Evolutionary conservation across 2,888 invertebrate genomes (phyloP), one percentile per base, ranked within the genome.

Genomic region (Creontiades dilutus): DNA sequence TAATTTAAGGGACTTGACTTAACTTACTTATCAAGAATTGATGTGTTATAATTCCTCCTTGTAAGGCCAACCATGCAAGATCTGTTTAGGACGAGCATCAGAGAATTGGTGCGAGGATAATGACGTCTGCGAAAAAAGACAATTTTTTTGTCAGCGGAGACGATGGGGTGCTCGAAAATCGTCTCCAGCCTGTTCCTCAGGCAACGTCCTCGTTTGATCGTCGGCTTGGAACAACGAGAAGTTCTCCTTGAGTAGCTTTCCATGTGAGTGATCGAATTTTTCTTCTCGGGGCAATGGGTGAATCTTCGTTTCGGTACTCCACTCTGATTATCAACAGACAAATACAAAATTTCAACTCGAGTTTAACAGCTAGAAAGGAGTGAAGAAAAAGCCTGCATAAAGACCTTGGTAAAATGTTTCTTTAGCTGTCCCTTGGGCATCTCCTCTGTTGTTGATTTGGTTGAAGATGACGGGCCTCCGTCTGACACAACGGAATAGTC

Each of bases 401-500:
- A 37, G 37, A 68, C 68, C 27, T 68, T 68, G 23, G n/a, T 19
- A n/a, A 27, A 68, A 23, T 23, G 68, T 19, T 13, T 23, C 11
- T 68, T 23, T 13, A 68, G 46, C 78, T n/a, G 37, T 46, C 46
- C 78, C 13, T 78, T 78, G 78, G 46, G 78, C 2, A 78, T 46
- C 37, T 78, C 78, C 19, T 37, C 78, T n/a, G 78, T 46, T 3
- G 78, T 47, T 46, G 78, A 78, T 78, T 78, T 46, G 7, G 78
- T 46, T 0, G 78, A 78, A 14, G 78, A 9, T 37, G 78, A 78
- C 0, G 78, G 13, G 37, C 78, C 78, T 7, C 78, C 78, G 19
- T 78, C 78, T 46, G 78, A 78, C n/a, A 78, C 47, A 9, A 78
- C 78, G 13, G 78, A 78, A 19, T 78, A 47, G 0, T 78, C 47